Evolutionary conservation across 2,797 vertebrate genomes (phyloP), one percentile per base, ranked within the genome.

Genomic region (Dendrocincla tyrannina): DNA sequence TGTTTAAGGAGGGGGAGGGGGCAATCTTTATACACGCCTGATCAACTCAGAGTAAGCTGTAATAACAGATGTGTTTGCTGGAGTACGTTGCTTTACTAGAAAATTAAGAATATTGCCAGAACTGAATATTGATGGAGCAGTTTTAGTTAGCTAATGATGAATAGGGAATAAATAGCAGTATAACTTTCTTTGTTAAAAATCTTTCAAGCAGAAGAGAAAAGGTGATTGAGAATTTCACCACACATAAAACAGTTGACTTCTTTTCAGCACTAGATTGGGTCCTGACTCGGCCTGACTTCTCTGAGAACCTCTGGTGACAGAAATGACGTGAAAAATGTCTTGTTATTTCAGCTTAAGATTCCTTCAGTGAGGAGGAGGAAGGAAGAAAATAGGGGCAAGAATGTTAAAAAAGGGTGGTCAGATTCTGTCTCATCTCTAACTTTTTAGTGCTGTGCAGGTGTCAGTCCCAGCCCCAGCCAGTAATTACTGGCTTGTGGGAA

Each of bases 121-220:
- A 77, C 39, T 80, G 93, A 95, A 75, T 93, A 68, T 66, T 44
- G 63, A 69, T 59, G 49, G n/a, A 39, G 44, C 28, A 73, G 13
- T 72, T 92, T 95, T 89, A 69, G 68, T 88, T 91, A 69, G 49
- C 18, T 81, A 64, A 78, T 49, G 33, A 91, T 79, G 56, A 94
- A 55, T 32, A 63, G 75, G 42, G 37, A 75, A 8, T 74, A 92
- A 74, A 85, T 5, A 83, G 78, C 25, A 33, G 41, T 33, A 76
- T 66, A 46, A 58, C 37, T 73, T 39, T 13, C 59, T 72, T 70
- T 44, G 16, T 52, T 88, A 30, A 39, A 91, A 94, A 68, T 13
- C 15, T 91, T 93, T 91, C 35, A 73, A 55, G 81, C 56, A 83
- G 35, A 78, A 89, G 56, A 73, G 70, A 81, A 91, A 78, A 11